Evolutionary conservation across 2,113 vertebrate genomes (phyloP).

Genomic region (Microcebus murinus): DNA sequence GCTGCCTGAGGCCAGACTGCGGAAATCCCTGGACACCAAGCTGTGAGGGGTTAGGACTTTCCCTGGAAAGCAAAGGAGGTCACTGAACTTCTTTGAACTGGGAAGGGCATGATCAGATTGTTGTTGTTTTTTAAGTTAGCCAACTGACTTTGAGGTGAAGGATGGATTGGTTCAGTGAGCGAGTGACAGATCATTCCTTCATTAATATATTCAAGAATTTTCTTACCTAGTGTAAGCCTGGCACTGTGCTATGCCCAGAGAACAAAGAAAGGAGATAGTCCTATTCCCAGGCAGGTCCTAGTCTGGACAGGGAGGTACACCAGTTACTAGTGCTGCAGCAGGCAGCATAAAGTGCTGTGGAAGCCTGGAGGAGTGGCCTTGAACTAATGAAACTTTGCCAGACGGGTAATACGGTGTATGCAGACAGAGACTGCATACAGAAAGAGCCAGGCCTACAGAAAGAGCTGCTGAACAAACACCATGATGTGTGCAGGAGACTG

Average conservation of each 20-base stretch:
- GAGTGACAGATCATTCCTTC: not conserved
- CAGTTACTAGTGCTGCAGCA: not conserved
- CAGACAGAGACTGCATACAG: not conserved
- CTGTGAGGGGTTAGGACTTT: not conserved
- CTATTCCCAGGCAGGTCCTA: not conserved
- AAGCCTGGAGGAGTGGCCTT: not conserved
- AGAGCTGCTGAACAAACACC: not conserved
- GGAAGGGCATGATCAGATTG: not conserved
- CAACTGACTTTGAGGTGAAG: constrained; percentile 10
- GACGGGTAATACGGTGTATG: not conserved
- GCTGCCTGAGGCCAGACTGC: not conserved
- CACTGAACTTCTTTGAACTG: constrained; percentile 19
- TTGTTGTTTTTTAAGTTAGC: not conserved
- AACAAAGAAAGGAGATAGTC: constrained; percentile 16
- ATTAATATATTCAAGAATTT: constrained; percentile 7
- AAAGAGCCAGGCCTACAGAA: not conserved
- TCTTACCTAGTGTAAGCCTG: not conserved
- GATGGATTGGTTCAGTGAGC: not conserved
- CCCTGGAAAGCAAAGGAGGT: not conserved
- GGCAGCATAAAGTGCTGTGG: not conserved
- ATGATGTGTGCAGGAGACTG: not conserved
- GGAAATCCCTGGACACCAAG: not conserved
- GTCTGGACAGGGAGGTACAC: not conserved
- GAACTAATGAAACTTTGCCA: constrained; percentile 14
- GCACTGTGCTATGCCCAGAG: not conserved